Base-by-base conservation (phyloP, 2,113 vertebrate species). In the Rynchops niger region DNA sequence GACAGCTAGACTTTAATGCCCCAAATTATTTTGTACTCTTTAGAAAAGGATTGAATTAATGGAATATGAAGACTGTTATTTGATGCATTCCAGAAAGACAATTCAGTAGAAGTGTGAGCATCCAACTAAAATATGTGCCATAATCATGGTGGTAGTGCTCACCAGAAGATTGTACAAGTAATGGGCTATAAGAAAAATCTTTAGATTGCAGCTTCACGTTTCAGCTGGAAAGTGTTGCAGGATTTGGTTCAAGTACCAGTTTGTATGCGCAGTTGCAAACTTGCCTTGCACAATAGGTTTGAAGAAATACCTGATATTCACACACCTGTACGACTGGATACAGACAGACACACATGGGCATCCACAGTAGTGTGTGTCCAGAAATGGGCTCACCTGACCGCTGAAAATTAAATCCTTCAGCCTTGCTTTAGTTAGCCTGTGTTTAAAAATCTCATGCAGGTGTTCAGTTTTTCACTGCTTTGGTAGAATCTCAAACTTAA, bases 391-490 rank as follows among this genome's bases (percentile, higher is more conserved):
- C 49, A 34, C 32, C n/a, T 43, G 52, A 5, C 49, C 29, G 9
- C 69, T 83, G 69, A 9, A 38, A 69, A 74, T 15, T 8, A 90
- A 70, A 6, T 59, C 62, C 21, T 65, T 43, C 18, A 76, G 74
- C 38, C 26, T 43, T 61, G 6, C 30, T 84, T 21, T 14, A 43
- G 86, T 72, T 95, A 97, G 82, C 77, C 58, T 88, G 62, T 76
- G 67, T 93, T 93, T 14, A 47, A 96, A 96, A 45, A 22, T 55
- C 95, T 97, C 95, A 25, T 96, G 97, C 97, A 97, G 97, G 84
- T 97, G 97, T 95, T 98, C 97, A 27, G 6, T 97, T 95, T 96
- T 23, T 80, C 95, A 47, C 81, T 97, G 91, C 96, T 96, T 79
- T 72, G 86, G 25, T 83, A 83, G 95, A 91, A 76, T 93, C 63